Percentiles rank a stretch among this genome's conserved stretches.
Conservation (phyloP, 1,140 invertebrate genomes). For the Metaphire vulgaris region DNA sequence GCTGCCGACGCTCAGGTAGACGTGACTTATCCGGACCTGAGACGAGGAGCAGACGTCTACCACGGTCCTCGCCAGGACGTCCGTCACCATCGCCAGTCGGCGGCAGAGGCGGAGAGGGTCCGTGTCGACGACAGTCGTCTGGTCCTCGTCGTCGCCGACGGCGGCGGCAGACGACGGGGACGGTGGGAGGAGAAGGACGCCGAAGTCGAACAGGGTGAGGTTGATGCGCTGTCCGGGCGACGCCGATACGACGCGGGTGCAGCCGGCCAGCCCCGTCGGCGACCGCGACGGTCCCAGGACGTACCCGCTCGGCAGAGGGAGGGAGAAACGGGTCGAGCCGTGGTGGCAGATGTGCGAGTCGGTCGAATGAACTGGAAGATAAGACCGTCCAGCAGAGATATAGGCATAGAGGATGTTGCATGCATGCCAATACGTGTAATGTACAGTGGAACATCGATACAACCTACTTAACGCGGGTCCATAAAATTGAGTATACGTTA, state of each 20-base stretch:
- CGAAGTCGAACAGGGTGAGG: background rate
- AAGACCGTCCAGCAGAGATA: no score
- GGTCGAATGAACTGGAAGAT: background rate
- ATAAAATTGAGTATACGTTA: no score
- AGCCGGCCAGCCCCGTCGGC: background rate
- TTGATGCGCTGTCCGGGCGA: background rate
- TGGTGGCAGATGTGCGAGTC: background rate
- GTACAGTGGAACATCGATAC: no score
- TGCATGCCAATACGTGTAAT: no score
- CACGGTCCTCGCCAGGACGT: constrained; percentile 4
- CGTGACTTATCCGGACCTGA: background rate
- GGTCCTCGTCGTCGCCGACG: background rate
- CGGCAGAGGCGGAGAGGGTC: background rate
- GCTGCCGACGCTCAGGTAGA: background rate
- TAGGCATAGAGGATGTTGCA: no score
- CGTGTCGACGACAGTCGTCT: background rate
- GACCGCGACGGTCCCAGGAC: background rate
- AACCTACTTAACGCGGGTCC: no score
- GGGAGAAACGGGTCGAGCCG: background rate
- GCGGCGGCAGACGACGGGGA: no score
- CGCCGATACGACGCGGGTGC: background rate
- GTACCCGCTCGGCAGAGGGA: background rate
- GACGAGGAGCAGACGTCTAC: constrained; percentile 9
- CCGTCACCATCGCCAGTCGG: constrained; percentile 1
- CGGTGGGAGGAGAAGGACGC: no score